A percentile compares a stretch with the other conserved stretches of the same genome.
These are phyloP conservation scores for Crocidura indochinensis DNA, from an alignment of 2,797 vertebrate species.

Conservation along the genomic window DNA sequence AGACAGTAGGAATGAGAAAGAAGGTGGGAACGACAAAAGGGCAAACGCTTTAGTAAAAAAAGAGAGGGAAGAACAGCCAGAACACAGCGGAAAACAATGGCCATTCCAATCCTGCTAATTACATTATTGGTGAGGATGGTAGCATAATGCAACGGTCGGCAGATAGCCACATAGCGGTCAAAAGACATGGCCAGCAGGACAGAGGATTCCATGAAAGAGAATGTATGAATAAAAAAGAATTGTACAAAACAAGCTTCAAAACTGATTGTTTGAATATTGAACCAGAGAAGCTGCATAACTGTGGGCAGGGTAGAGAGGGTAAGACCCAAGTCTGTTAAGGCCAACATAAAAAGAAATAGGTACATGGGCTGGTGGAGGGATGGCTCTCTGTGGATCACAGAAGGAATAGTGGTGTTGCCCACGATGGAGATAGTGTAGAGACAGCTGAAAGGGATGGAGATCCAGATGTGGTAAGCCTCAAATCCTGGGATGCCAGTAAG, in stretches of 20 bases:
- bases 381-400: neutral
- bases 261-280: accelerated
- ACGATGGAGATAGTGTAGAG: conserved; percentile 73
- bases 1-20: too few species aligned
- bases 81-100: conserved; percentile 40
- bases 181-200: conserved; percentile 90
- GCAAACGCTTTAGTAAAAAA: conserved; percentile 65
- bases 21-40: conserved; percentile 40
- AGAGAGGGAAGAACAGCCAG: conserved; percentile 54
- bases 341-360: conserved; percentile 77
- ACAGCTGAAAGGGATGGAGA: conserved; percentile 78
- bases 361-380: conserved; percentile 78
- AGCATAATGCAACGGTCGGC: conserved; percentile 43
- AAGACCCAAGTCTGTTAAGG: conserved; percentile 69
- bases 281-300: conserved; percentile 52
- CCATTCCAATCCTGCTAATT: conserved; percentile 33
- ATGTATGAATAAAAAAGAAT: neutral
- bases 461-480: conserved; percentile 74
- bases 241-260: neutral
- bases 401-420: conserved; percentile 71
- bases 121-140: conserved; percentile 54
- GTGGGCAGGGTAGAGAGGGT: conserved; percentile 73
- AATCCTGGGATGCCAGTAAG: conserved; percentile 72
- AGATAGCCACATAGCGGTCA: conserved; percentile 85
- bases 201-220: conserved; percentile 57